Conservation (phyloP, 1,140 invertebrate genomes). For the Heliothis virescens region DNA sequence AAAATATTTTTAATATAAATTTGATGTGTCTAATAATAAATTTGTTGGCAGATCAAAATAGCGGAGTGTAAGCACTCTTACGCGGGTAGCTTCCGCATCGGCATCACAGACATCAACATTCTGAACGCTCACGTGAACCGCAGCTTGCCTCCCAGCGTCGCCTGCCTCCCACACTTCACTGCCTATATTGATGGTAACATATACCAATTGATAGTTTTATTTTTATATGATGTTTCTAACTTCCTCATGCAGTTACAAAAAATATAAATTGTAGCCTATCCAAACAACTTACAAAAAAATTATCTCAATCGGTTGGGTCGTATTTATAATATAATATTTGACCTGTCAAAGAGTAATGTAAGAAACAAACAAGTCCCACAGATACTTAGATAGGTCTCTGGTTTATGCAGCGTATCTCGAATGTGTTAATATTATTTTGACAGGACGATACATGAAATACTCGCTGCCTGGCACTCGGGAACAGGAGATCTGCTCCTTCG, state of each 20-base stretch:
- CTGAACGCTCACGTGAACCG: conserved; percentile 87
- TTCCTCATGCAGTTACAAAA: not conserved
- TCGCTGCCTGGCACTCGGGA: conserved; percentile 84
- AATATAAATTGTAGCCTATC: too few relatives aligned
- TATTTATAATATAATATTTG: too few relatives aligned
- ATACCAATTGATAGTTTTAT: not conserved
- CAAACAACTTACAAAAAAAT: too few relatives aligned
- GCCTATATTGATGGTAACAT: conserved; percentile 89
- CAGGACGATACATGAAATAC: conserved; percentile 89
- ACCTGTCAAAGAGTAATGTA: too few relatives aligned
- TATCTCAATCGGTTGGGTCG: too few relatives aligned
- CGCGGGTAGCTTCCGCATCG: conserved; percentile 92
- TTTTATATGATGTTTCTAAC: not conserved
- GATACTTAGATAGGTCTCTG: too few relatives aligned
- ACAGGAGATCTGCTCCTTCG: conserved; percentile 87
- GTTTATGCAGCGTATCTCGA: too few relatives aligned
- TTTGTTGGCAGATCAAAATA: conserved; percentile 76
- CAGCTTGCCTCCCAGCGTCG: conserved; percentile 87
- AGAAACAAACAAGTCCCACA: too few relatives aligned
- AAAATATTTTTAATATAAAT: too few relatives aligned
- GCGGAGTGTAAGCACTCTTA: conserved; percentile 86
- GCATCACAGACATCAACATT: conserved; percentile 91
- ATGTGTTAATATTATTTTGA: conserved; percentile 62
- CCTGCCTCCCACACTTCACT: conserved; percentile 87
- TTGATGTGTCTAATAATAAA: too few relatives aligned